A percentile compares a stretch with the other conserved stretches of the same genome.
Evolutionary conservation across 2,797 vertebrate genomes (phyloP).

Genomic region (Euthynnus affinis): DNA sequence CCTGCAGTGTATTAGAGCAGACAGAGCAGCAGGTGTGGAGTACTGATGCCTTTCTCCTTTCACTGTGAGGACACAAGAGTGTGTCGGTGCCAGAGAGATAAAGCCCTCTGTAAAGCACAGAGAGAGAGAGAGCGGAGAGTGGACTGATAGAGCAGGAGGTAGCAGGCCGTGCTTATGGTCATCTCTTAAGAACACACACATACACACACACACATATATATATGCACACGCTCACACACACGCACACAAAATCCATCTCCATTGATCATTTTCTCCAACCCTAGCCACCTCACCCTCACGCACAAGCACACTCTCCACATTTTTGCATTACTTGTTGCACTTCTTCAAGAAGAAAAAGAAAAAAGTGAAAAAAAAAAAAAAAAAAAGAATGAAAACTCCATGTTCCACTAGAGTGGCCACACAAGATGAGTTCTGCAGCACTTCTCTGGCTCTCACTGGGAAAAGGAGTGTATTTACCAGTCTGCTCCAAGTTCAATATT

Average conservation of each 20-base stretch:
- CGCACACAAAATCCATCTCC: conserved; percentile 68
- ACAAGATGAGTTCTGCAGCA: conserved; percentile 75
- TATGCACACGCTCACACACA: conserved; percentile 14
- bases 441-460: conserved; percentile 68
- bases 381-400: conserved; percentile 61
- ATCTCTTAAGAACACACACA: conserved; percentile 43
- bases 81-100: conserved; percentile 65
- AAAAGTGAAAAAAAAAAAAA: conserved; percentile 18
- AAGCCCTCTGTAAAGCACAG: conserved; percentile 59
- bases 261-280: conserved; percentile 67
- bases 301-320: conserved; percentile 2
- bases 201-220: neutral
- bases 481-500: conserved; percentile 80
- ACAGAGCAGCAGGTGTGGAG: conserved; percentile 66
- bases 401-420: conserved; percentile 77
- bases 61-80: conserved; percentile 62
- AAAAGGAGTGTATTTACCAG: conserved; percentile 75
- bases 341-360: conserved; percentile 41
- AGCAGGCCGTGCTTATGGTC: conserved; percentile 37
- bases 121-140: conserved; percentile 35
- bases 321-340: conserved; percentile 68
- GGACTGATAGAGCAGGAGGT: conserved; percentile 47
- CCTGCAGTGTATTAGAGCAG: conserved; percentile 58
- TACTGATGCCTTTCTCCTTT: conserved; percentile 68
- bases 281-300: conserved; percentile 36